A percentile compares a stretch with the other conserved stretches of the same genome.
Evolutionary conservation across 2,888 invertebrate species (phyloP).

Genomic region (Mylabris sibirica): DNA sequence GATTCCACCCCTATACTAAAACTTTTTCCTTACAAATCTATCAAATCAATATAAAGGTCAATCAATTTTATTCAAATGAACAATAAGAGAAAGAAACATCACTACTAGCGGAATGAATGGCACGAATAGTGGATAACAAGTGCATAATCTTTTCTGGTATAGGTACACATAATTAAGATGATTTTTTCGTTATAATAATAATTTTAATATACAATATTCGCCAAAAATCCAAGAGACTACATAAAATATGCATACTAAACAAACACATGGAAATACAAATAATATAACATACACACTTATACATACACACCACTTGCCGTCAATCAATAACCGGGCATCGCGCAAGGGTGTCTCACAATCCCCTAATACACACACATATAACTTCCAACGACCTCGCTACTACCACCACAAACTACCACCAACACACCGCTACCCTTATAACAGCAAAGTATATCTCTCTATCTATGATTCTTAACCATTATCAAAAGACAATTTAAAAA

Average conservation of each 20-base stretch:
- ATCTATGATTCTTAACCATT: background rate
- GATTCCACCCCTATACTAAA: too few relatives aligned
- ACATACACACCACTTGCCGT: conserved; percentile 30
- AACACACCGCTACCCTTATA: conserved; percentile 19
- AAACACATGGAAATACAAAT: conserved; percentile 3
- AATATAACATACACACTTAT: too few relatives aligned
- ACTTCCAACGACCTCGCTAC: conserved; percentile 19
- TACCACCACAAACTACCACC: conserved; percentile 15
- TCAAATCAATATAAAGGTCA: too few relatives aligned
- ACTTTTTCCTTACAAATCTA: too few relatives aligned
- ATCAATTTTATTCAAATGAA: too few relatives aligned
- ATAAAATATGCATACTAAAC: background rate
- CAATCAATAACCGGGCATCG: conserved; percentile 38
- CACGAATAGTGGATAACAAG: background rate
- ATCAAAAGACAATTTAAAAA: too few relatives aligned
- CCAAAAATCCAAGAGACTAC: background rate
- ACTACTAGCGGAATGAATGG: background rate
- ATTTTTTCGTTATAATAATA: too few relatives aligned
- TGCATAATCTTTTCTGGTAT: background rate
- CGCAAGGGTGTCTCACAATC: conserved; percentile 34
- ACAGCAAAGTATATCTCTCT: conserved; percentile 5
- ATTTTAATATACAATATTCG: background rate
- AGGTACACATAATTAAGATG: background rate
- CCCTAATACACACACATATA: conserved; percentile 25
- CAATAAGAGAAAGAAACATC: background rate